Conservation (phyloP, 1,140 invertebrate genomes). For the Pseudoatta argentina region DNA sequence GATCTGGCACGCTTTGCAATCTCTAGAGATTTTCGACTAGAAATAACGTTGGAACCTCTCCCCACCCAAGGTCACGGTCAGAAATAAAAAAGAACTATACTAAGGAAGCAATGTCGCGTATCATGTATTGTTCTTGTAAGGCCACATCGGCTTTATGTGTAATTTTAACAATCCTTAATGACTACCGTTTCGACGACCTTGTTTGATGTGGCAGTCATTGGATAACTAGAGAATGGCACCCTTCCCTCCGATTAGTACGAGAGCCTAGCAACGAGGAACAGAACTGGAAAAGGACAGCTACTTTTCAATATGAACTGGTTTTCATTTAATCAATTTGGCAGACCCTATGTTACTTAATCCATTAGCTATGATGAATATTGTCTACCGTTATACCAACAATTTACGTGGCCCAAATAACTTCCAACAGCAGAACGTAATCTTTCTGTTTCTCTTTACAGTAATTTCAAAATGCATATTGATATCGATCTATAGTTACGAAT, state of each 20-base stretch:
- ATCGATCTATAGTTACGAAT: neutral
- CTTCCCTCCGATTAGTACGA: constrained; percentile 6
- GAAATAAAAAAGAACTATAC: constrained; percentile 23
- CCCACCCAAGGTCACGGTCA: neutral
- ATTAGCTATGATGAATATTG: neutral
- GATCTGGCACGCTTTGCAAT: constrained; percentile 20
- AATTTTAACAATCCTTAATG: constrained; percentile 65
- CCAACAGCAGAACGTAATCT: neutral
- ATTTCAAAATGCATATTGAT: constrained; percentile 1
- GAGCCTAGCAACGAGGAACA: neutral
- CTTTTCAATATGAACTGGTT: constrained; percentile 27
- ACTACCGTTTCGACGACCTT: constrained; percentile 63
- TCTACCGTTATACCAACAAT: neutral
- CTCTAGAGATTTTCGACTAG: constrained; percentile 20
- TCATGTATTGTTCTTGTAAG: constrained; percentile 49
- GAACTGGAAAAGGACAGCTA: constrained; percentile 20
- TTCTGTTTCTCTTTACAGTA: neutral
- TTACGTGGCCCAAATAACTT: neutral
- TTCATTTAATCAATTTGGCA: constrained; percentile 32
- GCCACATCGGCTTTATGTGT: constrained; percentile 14
- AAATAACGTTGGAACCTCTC: constrained; percentile 11
- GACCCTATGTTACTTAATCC: neutral
- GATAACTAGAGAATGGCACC: constrained; percentile 36
- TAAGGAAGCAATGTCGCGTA: constrained; percentile 7
- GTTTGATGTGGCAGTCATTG: constrained; percentile 55